Evolutionary conservation across 2,797 vertebrate genomes (phyloP).

Genomic region (Poeciliopsis paucimaculata): DNA sequence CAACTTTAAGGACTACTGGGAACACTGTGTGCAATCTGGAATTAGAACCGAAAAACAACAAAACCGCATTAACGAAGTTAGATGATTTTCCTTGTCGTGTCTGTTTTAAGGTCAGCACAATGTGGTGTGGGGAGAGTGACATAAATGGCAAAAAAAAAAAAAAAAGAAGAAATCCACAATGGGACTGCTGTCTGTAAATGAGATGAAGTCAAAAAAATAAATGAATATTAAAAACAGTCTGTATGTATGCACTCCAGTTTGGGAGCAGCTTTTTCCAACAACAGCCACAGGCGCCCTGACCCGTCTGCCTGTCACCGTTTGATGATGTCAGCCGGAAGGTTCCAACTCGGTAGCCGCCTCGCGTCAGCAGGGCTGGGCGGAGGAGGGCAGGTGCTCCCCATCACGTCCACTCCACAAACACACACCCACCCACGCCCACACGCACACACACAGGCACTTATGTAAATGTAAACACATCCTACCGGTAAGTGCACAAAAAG

Average conservation of each 20-base stretch:
- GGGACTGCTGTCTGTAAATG: neutral
- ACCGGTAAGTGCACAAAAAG: constrained; percentile 16
- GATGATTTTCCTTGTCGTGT: neutral
- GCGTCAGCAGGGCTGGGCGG: constrained; percentile 47
- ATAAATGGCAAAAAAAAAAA: neutral
- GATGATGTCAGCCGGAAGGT: constrained; percentile 75
- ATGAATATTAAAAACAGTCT: constrained; percentile 3
- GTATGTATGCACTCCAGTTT: constrained; percentile 15
- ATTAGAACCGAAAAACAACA: neutral
- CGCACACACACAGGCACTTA: neutral
- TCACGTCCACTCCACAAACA: constrained; percentile 40
- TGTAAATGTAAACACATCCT: constrained; percentile 53
- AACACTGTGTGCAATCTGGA: neutral
- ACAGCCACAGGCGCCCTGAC: constrained; percentile 71
- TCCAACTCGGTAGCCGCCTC: constrained; percentile 59
- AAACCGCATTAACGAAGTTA: neutral
- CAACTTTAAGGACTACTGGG: neutral
- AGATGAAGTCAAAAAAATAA: constrained; percentile 11
- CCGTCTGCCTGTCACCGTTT: constrained; percentile 72
- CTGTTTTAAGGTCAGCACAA: neutral
- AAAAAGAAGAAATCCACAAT: neutral
- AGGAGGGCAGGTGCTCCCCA: constrained; percentile 71
- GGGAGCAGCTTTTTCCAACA: constrained; percentile 60
- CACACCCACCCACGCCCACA: neutral
- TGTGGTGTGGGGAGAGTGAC: neutral